Evolutionary conservation across 2,888 invertebrate genomes (phyloP), one percentile per base, ranked within the genome.

Genomic region (Apamea sordens): DNA sequence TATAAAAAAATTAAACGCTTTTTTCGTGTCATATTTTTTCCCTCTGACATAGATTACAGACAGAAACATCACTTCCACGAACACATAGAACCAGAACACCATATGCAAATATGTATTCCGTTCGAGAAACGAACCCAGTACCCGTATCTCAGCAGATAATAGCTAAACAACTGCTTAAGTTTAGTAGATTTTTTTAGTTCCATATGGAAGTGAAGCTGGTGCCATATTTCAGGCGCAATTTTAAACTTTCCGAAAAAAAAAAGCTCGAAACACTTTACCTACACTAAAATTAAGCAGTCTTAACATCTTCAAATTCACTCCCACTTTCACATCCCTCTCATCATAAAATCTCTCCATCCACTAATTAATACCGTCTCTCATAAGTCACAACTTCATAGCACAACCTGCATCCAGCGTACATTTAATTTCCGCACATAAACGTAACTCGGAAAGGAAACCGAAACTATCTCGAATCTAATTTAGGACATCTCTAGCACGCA

Each of bases 381-480:
- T 84, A 84, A 84, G 76, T 85, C 75, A 75, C 68, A 82, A 86
- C 83, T 79, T 80, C 73, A 83, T 84, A 83, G 77, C 86, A 79
- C 84, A 85, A 84, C 82, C 83, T 84, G 72, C 82, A 81, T 77
- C 63, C 65, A 78, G 65, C 81, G 83, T 83, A 88, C 88, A 92
- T 90, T 91, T 93, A 93, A 94, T 94, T 93, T 93, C 93, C 93
- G 90, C 65, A 82, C 72, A 87, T 82, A 89, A 89, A 85, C 86
- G 86, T 84, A 83, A 86, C 85, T 83, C 84, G 85, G 81, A 85
- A 83, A 87, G 85, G 87, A 88, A 89, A 89, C 90, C 76, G 78
- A 85, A 88, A 83, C 87, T 91, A 92, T 92, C 90, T 91, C 70
- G 77, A 87, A 90, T 91, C 89, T 92, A 90, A 92, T 92, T 92